A percentile compares a stretch with the other conserved stretches of the same genome.
phyloP scores from a whole-genome alignment of 2,888 invertebrate genomes.

The Macaria notata region DNA sequence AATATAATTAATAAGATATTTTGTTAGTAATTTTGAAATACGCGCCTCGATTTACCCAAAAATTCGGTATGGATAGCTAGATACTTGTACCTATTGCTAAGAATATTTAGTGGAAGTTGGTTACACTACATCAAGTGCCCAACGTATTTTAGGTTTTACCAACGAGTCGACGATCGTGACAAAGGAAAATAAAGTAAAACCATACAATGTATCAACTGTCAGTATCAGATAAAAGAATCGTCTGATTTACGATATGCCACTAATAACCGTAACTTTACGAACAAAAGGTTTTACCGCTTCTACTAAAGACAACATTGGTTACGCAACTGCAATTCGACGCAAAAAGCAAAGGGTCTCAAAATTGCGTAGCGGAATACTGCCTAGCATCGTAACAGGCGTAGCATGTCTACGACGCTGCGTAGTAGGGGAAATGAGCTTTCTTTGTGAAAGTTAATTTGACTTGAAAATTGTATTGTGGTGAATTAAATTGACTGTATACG shows the following conservation, averaged over 20 bases:
- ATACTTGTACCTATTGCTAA: too few relatives aligned
- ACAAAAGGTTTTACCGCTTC: not conserved
- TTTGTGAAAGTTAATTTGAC: not conserved
- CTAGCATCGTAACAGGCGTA: slow-evolving; percentile 30
- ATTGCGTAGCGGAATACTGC: slow-evolving; percentile 27
- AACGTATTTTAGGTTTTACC: too few relatives aligned
- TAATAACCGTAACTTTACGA: not conserved
- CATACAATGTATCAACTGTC: too few relatives aligned
- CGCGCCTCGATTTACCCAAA: too few relatives aligned
- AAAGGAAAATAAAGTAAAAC: too few relatives aligned
- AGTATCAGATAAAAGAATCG: too few relatives aligned
- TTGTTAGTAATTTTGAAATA: too few relatives aligned
- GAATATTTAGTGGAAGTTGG: too few relatives aligned
- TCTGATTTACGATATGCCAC: not conserved
- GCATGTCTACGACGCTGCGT: slow-evolving; percentile 29
- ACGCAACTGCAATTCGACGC: slow-evolving; percentile 18
- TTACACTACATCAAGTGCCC: too few relatives aligned
- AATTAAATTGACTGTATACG: not conserved
- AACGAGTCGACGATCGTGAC: not conserved
- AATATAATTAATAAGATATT: too few relatives aligned
- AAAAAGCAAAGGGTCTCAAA: slow-evolving; percentile 7
- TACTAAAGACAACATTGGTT: slow-evolving; percentile 1
- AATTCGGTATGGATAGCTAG: too few relatives aligned
- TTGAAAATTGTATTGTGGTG: not conserved
- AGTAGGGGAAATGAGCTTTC: slow-evolving; percentile 11